Base-by-base conservation (phyloP, 2,888 invertebrate species). In the Neoscelio sp. region DNA sequence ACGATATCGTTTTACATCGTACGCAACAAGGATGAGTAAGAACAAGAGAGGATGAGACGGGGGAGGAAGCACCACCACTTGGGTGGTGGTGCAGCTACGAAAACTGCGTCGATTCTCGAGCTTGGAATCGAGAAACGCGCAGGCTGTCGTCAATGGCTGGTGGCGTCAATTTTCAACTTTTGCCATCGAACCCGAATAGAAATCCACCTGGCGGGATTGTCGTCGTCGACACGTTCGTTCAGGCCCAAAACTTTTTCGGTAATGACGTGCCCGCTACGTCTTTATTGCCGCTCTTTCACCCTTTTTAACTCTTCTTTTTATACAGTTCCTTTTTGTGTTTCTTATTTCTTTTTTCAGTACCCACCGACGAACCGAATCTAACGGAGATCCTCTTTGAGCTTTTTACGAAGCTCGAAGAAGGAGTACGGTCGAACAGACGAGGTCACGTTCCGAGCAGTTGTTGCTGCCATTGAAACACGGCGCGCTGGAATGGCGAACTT, bases 111-210 rank as follows among this genome's bases (percentile, higher is more conserved):
- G 28, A 20, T 67, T 67, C 44, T 13, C 46, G 13, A 20, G 23
- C 12, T 83, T 84, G 64, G 65, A 62, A 71, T 70, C 77, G 74
- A 82, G 81, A 82, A 84, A 85, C 82, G 87, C 87, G 76, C 87
- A 87, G 85, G 85, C 84, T 86, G 87, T 82, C 82, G 80, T 84
- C 82, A 84, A 87, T 87, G 86, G n/a, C n/a, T n/a, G 26, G 15
- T 46, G 84, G 82, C 82, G 83, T 83, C 85, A 84, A 87, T 86
- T 86, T 86, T 86, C 84, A 87, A 87, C 87, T 86, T 87, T 86
- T 85, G 85, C 85, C 86, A 86, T 87, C 86, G 87, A 82, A 84
- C 81, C 83, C 82, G 84, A 84, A 86, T 86, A 85, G 85, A 85
- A 26, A 20, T 58, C 33, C 56, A 28, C n/a, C 54, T 62, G 28